A percentile compares a stretch with the other conserved stretches of the same genome.
Conservation (phyloP, 1,140 invertebrate species). For the Macrosteles quadrilineatus region DNA sequence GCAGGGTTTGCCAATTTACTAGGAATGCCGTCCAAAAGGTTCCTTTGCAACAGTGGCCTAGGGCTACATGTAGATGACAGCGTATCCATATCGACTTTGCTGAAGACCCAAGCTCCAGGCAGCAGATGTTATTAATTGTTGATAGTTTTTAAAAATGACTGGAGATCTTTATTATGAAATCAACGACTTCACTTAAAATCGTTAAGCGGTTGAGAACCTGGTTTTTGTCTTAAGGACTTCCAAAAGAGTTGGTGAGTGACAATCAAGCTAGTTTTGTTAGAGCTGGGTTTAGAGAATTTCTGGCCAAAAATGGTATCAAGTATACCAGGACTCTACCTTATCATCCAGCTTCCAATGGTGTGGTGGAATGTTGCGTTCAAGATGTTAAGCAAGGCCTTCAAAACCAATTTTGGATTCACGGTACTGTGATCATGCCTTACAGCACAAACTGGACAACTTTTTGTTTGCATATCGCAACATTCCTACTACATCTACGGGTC, state of each 20-base stretch:
- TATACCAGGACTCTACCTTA: not conserved
- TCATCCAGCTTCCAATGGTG: not conserved
- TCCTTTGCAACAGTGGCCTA: not conserved
- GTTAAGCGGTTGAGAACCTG: not conserved
- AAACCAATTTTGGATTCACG: not conserved
- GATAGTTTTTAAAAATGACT: not conserved
- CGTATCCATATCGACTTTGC: not conserved
- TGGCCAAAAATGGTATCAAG: not conserved
- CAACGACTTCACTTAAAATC: not conserved
- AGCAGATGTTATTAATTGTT: not conserved
- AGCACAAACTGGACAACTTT: not conserved
- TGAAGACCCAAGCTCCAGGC: not conserved
- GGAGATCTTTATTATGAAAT: not conserved
- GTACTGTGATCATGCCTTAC: not conserved
- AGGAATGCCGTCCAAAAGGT: not conserved
- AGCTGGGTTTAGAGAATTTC: not conserved
- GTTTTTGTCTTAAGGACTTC: not conserved
- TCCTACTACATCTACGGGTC: not conserved
- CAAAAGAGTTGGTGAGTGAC: not conserved
- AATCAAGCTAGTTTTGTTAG: not conserved
- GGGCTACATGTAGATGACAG: not conserved
- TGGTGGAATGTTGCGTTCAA: not conserved
- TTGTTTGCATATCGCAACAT: not conserved
- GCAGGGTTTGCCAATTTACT: not conserved
- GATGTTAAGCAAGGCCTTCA: not conserved